phyloP scores from a whole-genome alignment of 2,797 vertebrate genomes.

The Psittacula derbiana region DNA sequence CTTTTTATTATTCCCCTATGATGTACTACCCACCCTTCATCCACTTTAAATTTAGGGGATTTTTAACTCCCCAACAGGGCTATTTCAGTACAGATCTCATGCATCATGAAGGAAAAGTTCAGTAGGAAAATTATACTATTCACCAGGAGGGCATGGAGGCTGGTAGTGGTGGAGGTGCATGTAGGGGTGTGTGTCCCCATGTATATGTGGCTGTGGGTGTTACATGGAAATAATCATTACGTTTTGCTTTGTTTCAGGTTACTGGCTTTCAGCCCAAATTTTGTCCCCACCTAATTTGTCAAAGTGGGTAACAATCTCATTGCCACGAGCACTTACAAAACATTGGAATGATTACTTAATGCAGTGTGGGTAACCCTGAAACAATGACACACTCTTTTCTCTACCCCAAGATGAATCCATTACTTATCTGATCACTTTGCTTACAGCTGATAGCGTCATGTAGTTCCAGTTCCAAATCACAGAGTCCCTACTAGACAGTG shows the following conservation, averaged over 20 bases:
- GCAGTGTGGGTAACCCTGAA: not conserved
- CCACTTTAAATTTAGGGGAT: not conserved
- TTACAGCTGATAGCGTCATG: not conserved
- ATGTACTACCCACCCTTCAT: not conserved
- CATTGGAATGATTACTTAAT: not conserved
- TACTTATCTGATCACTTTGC: not conserved
- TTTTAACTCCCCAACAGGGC: not conserved
- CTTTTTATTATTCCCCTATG: not conserved
- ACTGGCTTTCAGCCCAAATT: not conserved
- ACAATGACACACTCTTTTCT: not conserved
- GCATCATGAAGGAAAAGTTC: not conserved
- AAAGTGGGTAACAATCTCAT: not conserved
- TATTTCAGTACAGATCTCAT: not conserved
- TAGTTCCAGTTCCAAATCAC: not conserved
- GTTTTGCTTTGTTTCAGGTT: not conserved
- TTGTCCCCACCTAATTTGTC: not conserved
- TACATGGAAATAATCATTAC: not conserved
- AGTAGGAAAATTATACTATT: not conserved
- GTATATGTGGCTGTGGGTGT: not conserved
- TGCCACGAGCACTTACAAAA: not conserved
- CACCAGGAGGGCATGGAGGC: accelerated
- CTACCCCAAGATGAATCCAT: not conserved
- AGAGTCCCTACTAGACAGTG: not conserved
- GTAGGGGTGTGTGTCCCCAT: not conserved
- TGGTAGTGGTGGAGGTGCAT: not conserved